Evolutionary conservation across 2,797 vertebrate species (phyloP).

Genomic region (Dendrocincla tyrannina): DNA sequence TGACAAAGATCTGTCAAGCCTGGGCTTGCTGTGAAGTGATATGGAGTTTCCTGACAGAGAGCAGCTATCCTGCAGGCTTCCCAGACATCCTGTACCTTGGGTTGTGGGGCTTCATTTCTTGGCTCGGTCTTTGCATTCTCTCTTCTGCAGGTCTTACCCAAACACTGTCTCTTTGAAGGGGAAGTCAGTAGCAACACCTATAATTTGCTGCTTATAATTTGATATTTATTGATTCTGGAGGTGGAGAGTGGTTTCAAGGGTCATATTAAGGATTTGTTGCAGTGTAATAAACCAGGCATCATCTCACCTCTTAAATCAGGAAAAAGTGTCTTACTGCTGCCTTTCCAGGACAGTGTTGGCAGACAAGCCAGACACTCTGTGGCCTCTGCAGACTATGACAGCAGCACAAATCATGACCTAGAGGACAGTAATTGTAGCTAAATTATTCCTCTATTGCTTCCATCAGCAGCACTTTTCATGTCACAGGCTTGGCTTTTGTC

Average conservation of each 20-base stretch:
- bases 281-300: neutral
- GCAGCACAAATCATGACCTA: neutral
- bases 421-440: neutral
- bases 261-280: neutral
- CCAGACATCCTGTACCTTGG: neutral
- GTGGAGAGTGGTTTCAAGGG: neutral
- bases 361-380: neutral
- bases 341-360: neutral
- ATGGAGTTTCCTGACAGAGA: neutral
- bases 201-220: neutral
- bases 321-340: neutral
- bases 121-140: neutral
- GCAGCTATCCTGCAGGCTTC: neutral
- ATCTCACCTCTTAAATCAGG: neutral
- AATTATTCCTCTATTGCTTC: constrained; percentile 3
- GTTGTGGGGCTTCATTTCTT: neutral
- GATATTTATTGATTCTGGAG: neutral
- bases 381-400: neutral
- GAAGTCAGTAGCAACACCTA: neutral
- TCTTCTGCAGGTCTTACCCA: neutral
- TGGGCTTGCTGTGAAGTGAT: neutral
- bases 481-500: neutral
- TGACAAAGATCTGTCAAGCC: neutral
- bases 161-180: neutral
- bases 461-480: neutral